phyloP scores from a whole-genome alignment of 1,140 invertebrate genomes.

The Adelges cooleyi region DNA sequence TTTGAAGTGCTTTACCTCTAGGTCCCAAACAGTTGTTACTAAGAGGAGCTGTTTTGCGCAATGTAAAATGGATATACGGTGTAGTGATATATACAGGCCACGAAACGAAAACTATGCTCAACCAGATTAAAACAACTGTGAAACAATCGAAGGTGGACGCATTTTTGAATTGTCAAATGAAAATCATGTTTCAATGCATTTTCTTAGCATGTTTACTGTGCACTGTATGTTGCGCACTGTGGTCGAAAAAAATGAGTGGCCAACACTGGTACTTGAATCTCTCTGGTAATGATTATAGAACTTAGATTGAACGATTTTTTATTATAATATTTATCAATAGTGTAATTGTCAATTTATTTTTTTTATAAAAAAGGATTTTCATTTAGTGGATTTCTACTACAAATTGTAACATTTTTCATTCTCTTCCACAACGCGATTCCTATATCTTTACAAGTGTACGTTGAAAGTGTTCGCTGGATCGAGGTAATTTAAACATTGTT shows the following conservation, averaged over 20 bases:
- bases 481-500: slow-evolving; percentile 53
- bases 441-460: slow-evolving; percentile 95
- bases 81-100: slow-evolving; percentile 92
- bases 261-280: slow-evolving; percentile 77
- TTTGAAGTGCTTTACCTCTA: slow-evolving; percentile 55
- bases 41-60: slow-evolving; percentile 86
- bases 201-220: slow-evolving; percentile 79
- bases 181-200: slow-evolving; percentile 86
- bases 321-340: too few species aligned
- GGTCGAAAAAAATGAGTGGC: slow-evolving; percentile 52
- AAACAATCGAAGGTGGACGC: slow-evolving; percentile 90
- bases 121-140: slow-evolving; percentile 72
- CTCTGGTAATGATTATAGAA: slow-evolving; percentile 37
- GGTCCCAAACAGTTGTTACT: slow-evolving; percentile 89
- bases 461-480: slow-evolving; percentile 90
- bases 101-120: slow-evolving; percentile 94
- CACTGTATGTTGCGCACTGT: slow-evolving; percentile 74
- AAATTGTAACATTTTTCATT: slow-evolving; percentile 97
- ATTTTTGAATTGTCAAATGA: slow-evolving; percentile 84
- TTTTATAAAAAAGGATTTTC: too few species aligned
- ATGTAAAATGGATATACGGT: slow-evolving; percentile 88
- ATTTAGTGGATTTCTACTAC: slow-evolving; percentile 51
- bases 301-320: too few species aligned
- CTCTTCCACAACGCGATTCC: slow-evolving; percentile 99
- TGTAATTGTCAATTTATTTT: too few species aligned